Percentiles rank a stretch among this genome's conserved stretches.
Evolutionary conservation across 2,797 vertebrate species (phyloP).

Genomic region (Catostomus latipinnis): DNA sequence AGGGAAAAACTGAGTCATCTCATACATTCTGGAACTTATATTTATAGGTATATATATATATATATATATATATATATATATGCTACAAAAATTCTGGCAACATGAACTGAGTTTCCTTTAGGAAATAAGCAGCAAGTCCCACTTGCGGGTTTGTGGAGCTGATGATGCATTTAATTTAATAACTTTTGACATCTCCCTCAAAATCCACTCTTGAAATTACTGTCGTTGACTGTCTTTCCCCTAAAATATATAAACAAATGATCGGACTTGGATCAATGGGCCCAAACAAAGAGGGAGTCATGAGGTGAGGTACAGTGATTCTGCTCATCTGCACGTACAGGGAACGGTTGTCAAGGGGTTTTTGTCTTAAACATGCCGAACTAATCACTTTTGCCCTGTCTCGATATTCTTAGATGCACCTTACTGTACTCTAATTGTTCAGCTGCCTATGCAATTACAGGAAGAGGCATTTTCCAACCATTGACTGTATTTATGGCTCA

Average conservation of each 20-base stretch:
- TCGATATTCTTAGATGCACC: not conserved
- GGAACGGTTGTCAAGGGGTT: slow-evolving; percentile 73
- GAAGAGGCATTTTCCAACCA: not conserved
- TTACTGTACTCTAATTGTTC: not conserved
- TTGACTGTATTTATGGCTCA: not conserved
- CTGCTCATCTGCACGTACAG: slow-evolving; percentile 73
- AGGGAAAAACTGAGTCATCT: not conserved
- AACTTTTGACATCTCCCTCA: not conserved
- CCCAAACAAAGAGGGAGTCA: slow-evolving; percentile 75
- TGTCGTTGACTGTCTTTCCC: not conserved
- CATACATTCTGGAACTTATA: not conserved
- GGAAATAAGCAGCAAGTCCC: slow-evolving; percentile 63
- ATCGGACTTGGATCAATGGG: slow-evolving; percentile 78
- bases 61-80: no score
- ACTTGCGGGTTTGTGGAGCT: slow-evolving; percentile 62
- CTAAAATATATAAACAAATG: slow-evolving; percentile 34
- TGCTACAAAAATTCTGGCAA: slow-evolving; percentile 32
- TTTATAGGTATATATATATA: not conserved
- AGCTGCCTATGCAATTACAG: not conserved
- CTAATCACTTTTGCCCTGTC: not conserved
- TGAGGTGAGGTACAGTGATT: slow-evolving; percentile 74
- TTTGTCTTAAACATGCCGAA: slow-evolving; percentile 68
- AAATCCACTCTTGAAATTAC: not conserved
- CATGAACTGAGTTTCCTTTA: slow-evolving; percentile 47
- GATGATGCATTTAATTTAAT: not conserved